phyloP scores from a whole-genome alignment of 2,113 vertebrate genomes.

The Uria lomvia region DNA sequence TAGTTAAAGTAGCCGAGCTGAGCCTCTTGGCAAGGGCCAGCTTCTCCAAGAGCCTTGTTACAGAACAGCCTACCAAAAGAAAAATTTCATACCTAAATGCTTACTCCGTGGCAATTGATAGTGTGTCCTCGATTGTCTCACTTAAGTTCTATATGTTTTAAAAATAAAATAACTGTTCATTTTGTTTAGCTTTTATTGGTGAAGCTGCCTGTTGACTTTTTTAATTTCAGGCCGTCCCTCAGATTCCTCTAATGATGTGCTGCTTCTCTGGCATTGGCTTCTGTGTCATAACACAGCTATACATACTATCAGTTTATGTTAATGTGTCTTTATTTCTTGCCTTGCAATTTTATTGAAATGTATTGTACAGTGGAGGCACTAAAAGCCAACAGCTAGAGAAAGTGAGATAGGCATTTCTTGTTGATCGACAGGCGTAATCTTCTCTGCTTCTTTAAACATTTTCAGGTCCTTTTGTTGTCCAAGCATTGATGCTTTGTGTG shows the following conservation, averaged over 20 bases:
- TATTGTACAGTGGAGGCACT: background rate
- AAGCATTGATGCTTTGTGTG: background rate
- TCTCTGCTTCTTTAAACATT: background rate
- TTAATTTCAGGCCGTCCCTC: background rate
- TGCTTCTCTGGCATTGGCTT: background rate
- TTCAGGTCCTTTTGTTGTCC: background rate
- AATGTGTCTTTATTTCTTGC: background rate
- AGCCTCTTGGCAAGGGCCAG: background rate
- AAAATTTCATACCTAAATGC: background rate
- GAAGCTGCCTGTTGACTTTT: background rate
- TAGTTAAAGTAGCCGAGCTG: background rate
- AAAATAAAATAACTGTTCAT: background rate
- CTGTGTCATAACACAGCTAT: background rate
- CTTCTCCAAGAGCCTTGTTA: background rate
- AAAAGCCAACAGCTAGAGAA: background rate
- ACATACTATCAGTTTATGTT: background rate
- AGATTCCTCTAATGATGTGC: background rate
- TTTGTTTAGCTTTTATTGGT: background rate
- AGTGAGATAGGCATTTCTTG: background rate
- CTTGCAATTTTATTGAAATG: background rate
- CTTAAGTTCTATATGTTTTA: background rate
- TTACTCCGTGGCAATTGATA: background rate
- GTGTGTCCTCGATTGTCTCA: background rate
- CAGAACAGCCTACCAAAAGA: background rate
- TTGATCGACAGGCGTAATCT: background rate